A percentile compares a stretch with the other conserved stretches of the same genome.
Conservation (phyloP, 2,113 vertebrate genomes). For the Amblyopsis rosae region DNA sequence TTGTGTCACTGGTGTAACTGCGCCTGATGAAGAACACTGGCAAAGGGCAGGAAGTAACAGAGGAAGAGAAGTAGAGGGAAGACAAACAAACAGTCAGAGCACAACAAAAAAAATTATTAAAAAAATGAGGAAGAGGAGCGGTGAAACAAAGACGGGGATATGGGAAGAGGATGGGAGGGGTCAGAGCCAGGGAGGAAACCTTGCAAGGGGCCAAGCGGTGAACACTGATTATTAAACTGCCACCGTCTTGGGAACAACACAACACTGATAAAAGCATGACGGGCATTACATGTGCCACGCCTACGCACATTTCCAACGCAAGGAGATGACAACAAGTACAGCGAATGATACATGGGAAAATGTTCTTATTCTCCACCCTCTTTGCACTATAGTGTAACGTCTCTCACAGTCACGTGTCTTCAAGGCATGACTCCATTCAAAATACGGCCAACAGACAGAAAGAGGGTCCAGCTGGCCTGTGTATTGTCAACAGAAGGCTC, state of each 20-base stretch:
- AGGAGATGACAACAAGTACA: too few species aligned
- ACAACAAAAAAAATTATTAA: too few species aligned
- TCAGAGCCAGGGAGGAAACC: background rate
- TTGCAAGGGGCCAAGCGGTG: background rate
- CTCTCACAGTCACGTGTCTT: conserved; percentile 15
- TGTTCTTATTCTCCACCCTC: background rate
- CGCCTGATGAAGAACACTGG: conserved; percentile 46
- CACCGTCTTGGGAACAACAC: background rate
- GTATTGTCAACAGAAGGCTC: conserved; percentile 58
- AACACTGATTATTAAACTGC: background rate
- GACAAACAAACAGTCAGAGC: too few species aligned
- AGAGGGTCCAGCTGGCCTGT: conserved; percentile 63
- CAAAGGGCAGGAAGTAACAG: conserved; percentile 13
- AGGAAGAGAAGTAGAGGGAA: background rate
- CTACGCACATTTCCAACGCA: background rate
- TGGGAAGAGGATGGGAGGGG: too few species aligned
- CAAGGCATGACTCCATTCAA: conserved; percentile 39
- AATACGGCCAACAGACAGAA: conserved; percentile 16
- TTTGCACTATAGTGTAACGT: background rate
- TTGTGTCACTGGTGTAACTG: conserved; percentile 9
- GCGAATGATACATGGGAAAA: background rate
- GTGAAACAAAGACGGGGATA: background rate
- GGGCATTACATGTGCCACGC: background rate
- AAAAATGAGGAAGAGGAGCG: background rate
- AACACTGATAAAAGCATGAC: background rate